phyloP scores from a whole-genome alignment of 1,140 invertebrate species.

The Drosophila kurseongensis region DNA sequence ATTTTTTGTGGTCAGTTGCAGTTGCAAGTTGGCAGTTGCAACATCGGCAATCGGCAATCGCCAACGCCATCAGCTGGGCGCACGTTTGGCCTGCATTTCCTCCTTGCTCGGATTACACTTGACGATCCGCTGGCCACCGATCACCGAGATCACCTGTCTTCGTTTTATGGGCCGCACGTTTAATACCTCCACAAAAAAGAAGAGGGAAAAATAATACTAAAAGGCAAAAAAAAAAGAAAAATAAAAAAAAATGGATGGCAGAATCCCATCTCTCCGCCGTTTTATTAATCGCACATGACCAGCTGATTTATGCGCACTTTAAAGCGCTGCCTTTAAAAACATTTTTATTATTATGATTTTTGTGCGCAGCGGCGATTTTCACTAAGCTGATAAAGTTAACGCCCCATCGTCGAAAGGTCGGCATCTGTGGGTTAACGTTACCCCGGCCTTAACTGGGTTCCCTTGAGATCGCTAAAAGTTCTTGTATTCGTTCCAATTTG shows the following conservation, averaged over 20 bases:
- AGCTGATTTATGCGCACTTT: conserved; percentile 77
- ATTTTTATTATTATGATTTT: conserved; percentile 81
- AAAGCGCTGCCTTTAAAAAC: conserved; percentile 76
- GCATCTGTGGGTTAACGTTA: not conserved
- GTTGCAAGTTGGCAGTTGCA: conserved; percentile 53
- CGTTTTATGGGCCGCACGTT: conserved; percentile 74
- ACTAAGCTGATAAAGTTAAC: conserved; percentile 78
- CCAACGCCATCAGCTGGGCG: conserved; percentile 78
- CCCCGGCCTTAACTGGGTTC: not conserved
- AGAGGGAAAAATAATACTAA: conserved; percentile 25
- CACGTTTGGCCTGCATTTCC: conserved; percentile 81
- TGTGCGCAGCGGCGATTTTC: conserved; percentile 62
- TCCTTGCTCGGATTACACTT: conserved; percentile 80
- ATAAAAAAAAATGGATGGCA: conserved; percentile 18
- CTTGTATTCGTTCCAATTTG: conserved; percentile 4
- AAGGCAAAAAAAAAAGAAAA: conserved; percentile 16
- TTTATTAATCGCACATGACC: conserved; percentile 82
- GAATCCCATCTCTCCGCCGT: conserved; percentile 35
- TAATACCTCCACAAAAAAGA: conserved; percentile 62
- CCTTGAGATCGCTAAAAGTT: conserved; percentile 19
- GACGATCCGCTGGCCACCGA: conserved; percentile 59
- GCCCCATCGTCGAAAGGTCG: conserved; percentile 48
- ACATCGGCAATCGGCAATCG: conserved; percentile 75
- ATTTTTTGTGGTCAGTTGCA: conserved; percentile 72
- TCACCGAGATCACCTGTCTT: conserved; percentile 65